Evolutionary conservation across 2,888 invertebrate genomes (phyloP), one percentile per base, ranked within the genome.

Genomic region (Drosophila lutescens): DNA sequence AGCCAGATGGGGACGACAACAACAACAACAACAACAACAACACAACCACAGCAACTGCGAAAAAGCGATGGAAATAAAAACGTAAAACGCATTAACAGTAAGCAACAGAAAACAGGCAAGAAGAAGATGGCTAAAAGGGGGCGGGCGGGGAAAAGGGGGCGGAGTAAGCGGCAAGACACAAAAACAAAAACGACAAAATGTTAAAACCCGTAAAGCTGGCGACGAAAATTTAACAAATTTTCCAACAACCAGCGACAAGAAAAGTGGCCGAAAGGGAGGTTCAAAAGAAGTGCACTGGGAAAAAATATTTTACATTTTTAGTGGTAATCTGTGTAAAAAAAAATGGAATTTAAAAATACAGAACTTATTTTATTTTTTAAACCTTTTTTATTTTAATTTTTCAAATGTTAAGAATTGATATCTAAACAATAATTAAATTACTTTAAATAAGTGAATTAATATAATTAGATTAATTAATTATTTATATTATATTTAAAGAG

Each of bases 141-240:
- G 13, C 5, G 49, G 30, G 17, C 1, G 8, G 43, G 17, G 32
- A 7, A 15, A 44, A 46, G 30, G 17, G 62, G 62, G 46, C 46
- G 61, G 63, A 63, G 62, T 46, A 36, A 38, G 58, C 58, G 58
- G 58, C 30, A 63, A 41, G 40, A 56, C 49, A 68, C 62, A 70
- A 51, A 44, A 61, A 34, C 49, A 43, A 55, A 59, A 78, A 79
- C 62, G 68, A 79, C 69, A 71, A 73, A 74, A 78, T 65, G 73
- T 74, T 78, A 78, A 85, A 83, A 78, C 61, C 61, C 75, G 79
- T 82, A 79, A 88, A 85, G 76, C 69, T 85, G 89, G 77, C 85
- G 87, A 88, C 89, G 88, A 88, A 88, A 84, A 88, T 84, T 88
- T 84, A 73, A 85, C 79, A 81, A 88, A 88, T 88, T 84, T 84